Percentiles rank a stretch among this genome's conserved stretches.
These are phyloP conservation scores for Hylaea fasciaria DNA, from an alignment of 2,888 invertebrate species.

Conservation along the genomic window DNA sequence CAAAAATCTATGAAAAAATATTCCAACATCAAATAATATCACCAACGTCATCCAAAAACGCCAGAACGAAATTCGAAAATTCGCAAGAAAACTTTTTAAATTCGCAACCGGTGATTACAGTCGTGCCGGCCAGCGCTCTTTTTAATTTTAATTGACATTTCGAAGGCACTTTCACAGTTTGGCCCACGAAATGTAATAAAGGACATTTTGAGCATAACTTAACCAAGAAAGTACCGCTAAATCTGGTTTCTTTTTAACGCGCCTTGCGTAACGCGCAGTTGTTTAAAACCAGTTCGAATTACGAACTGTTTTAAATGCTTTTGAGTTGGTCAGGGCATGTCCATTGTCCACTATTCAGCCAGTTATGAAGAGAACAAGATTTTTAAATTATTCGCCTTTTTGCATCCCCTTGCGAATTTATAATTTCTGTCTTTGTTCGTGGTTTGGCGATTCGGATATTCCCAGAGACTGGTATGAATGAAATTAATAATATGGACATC, in stretches of 20 bases:
- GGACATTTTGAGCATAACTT: constrained; percentile 49
- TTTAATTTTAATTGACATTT: constrained; percentile 53
- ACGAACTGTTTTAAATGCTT: constrained; percentile 40
- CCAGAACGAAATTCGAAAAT: constrained; percentile 11
- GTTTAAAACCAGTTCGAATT: constrained; percentile 41
- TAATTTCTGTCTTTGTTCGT: constrained; percentile 13
- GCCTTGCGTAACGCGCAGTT: constrained; percentile 62
- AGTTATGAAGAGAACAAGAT: constrained; percentile 21
- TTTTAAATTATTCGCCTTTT: constrained; percentile 24
- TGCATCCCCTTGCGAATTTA: constrained; percentile 18
- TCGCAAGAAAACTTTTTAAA: constrained; percentile 29
- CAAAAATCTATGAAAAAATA: no score
- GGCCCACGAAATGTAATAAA: constrained; percentile 49
- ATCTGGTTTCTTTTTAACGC: constrained; percentile 69
- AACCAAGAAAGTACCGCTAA: constrained; percentile 49
- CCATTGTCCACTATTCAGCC: constrained; percentile 28
- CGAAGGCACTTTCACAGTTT: constrained; percentile 50
- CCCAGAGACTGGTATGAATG: constrained; percentile 15
- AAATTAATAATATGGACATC: constrained; percentile 1
- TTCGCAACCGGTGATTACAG: constrained; percentile 36
- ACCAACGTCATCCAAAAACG: background rate
- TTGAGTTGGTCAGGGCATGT: constrained; percentile 26
- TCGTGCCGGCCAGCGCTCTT: constrained; percentile 13
- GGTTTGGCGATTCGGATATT: constrained; percentile 7
- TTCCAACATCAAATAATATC: no score